These are phyloP conservation scores for Aplysina aerophoba DNA, from an alignment of 37 sponge, comb jelly and placozoan species.

Conservation along the genomic window DNA sequence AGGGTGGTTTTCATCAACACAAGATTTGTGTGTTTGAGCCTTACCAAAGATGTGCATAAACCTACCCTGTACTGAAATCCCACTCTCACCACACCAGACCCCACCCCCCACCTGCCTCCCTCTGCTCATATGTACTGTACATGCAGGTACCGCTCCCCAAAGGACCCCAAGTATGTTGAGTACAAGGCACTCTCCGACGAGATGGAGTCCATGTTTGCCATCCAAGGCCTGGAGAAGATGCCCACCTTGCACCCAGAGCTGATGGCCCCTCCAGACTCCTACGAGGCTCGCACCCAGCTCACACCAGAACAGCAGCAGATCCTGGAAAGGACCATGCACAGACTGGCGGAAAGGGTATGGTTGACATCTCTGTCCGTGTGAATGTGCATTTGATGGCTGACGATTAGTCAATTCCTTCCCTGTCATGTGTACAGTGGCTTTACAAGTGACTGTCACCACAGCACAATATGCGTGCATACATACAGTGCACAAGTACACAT, in stretches of 20 bases:
- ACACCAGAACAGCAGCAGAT: conserved; percentile 67
- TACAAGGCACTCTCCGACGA: conserved; percentile 85
- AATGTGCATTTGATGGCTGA: not conserved
- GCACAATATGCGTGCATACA: too few relatives aligned
- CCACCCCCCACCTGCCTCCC: not conserved
- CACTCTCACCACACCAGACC: too few relatives aligned
- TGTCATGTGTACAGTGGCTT: too few relatives aligned
- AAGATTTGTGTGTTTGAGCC: too few relatives aligned
- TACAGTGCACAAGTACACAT: too few relatives aligned
- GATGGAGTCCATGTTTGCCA: conserved; percentile 83
- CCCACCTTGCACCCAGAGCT: conserved; percentile 45
- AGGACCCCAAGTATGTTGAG: conserved; percentile 59
- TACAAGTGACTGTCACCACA: too few relatives aligned
- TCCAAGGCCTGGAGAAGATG: conserved; percentile 77
- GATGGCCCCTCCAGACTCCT: conserved; percentile 1
- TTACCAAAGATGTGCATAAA: too few relatives aligned
- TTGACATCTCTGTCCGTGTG: not conserved
- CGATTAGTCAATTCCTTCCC: too few relatives aligned
- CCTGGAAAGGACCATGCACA: conserved; percentile 58
- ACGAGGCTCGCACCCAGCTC: conserved; percentile 13
- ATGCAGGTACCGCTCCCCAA: conserved; percentile 36
- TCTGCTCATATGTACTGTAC: too few relatives aligned
- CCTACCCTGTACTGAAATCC: too few relatives aligned
- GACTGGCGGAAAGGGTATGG: conserved; percentile 79
- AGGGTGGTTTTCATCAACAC: too few relatives aligned